Percentiles rank a stretch among this genome's conserved stretches.
Conservation (phyloP, 2,888 invertebrate species). For the Thereva nobilitata region DNA sequence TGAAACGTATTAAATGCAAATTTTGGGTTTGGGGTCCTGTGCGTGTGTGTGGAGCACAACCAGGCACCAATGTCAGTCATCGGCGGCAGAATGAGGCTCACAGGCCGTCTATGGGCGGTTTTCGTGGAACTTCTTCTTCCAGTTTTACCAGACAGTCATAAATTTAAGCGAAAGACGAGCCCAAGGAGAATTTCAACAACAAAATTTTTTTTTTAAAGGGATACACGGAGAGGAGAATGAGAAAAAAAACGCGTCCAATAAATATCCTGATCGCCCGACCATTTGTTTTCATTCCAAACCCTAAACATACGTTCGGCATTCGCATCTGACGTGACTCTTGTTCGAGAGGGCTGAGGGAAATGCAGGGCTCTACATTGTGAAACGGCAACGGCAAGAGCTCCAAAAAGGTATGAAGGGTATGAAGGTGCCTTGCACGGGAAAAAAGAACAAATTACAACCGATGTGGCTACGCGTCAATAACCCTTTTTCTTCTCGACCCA, state of each 20-base stretch:
- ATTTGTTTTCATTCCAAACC: constrained; percentile 1
- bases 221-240: background rate
- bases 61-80: too few relatives aligned
- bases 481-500: too few relatives aligned
- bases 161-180: background rate
- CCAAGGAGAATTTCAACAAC: background rate
- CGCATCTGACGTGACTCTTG: background rate
- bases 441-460: too few relatives aligned
- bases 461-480: too few relatives aligned
- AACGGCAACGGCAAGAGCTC: too few relatives aligned
- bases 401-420: too few relatives aligned
- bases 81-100: background rate
- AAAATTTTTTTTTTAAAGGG: background rate
- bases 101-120: constrained; percentile 6
- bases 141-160: constrained; percentile 14
- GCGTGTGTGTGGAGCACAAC: background rate
- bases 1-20: constrained; percentile 34
- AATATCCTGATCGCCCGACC: constrained; percentile 5
- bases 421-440: too few relatives aligned
- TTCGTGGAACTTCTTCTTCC: background rate
- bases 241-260: constrained; percentile 8
- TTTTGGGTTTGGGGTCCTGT: constrained; percentile 16
- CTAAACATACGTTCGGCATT: background rate
- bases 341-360: too few relatives aligned
- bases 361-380: too few relatives aligned